Conservation (phyloP, 2,888 invertebrate species). For the Parnassius orleans region DNA sequence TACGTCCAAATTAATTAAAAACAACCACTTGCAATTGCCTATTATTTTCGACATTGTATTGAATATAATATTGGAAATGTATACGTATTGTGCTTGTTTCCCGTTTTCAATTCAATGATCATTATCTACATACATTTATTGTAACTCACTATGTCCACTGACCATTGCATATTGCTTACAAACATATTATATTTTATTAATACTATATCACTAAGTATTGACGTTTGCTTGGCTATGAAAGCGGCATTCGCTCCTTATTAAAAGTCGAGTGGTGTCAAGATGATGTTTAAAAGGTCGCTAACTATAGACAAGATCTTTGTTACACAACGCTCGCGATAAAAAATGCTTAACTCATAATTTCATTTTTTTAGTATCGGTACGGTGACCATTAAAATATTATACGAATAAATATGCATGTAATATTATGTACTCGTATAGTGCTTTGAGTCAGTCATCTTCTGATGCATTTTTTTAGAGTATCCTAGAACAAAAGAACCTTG, state of each 20-base stretch:
- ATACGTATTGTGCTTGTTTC: too few species aligned
- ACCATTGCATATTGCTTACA: conserved; percentile 2
- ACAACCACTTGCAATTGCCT: neutral
- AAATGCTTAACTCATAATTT: conserved; percentile 3
- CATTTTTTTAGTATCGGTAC: neutral
- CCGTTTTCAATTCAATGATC: too few species aligned
- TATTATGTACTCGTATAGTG: too few species aligned
- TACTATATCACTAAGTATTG: neutral
- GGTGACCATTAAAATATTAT: too few species aligned
- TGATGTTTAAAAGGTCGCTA: conserved; percentile 61
- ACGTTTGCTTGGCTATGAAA: conserved; percentile 44
- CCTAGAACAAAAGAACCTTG: conserved; percentile 10
- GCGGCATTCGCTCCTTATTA: conserved; percentile 64
- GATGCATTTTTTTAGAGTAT: too few species aligned
- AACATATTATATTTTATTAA: neutral
- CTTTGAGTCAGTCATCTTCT: too few species aligned
- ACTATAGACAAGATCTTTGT: conserved; percentile 58
- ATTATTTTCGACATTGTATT: neutral
- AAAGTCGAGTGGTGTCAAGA: conserved; percentile 68
- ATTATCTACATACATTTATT: too few species aligned
- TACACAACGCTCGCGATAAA: conserved; percentile 37
- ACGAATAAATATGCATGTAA: too few species aligned
- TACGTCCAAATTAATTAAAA: too few species aligned
- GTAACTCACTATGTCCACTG: neutral
- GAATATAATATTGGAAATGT: neutral